Evolutionary conservation across 2,113 vertebrate species (phyloP), one percentile per base, ranked within the genome.

Genomic region (Pelusios castaneus): DNA sequence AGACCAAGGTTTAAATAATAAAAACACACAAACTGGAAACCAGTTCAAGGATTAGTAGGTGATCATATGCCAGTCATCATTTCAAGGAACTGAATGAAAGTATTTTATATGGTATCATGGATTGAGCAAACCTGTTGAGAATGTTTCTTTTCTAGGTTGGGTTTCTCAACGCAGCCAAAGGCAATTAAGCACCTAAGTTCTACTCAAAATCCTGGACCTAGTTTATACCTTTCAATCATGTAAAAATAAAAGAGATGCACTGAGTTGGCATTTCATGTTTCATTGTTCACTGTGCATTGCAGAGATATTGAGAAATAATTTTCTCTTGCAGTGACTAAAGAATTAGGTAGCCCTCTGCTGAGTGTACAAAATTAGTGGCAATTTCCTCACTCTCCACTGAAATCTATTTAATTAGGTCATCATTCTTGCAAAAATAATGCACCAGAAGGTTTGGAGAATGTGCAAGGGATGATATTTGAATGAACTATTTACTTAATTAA

Each of bases 401-500:
- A 97, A 96, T 91, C 94, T 87, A 93, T 96, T 97, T 97, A 98
- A 97, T 97, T 97, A 97, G 56, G 88, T 95, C 95, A 97, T 97
- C 79, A 95, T 98, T 96, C 91, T 95, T 96, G 94, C 92, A 89
- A 97, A 97, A 97, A 97, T 92, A 89, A 94, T 80, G 73, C 92
- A 97, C 82, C 76, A 84, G 82, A 81, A 95, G 84, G 95, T 97
- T 97, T 84, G 96, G 93, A 96, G 92, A 95, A 95, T 93, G 95
- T 95, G 70, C 84, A 94, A 93, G 80, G 79, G 82, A 84, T 94
- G 94, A 95, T 73, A 95, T 94, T 95, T 96, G 93, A 96, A 97
- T 95, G 97, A 97, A 96, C n/a, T n/a, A 81, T 97, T 91, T 88
- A 89, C 95, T 96, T 97, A 96, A 97, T 96, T 97, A 97, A 97